Conservation (phyloP, 2,797 vertebrate genomes). For the Siniperca undulata region DNA sequence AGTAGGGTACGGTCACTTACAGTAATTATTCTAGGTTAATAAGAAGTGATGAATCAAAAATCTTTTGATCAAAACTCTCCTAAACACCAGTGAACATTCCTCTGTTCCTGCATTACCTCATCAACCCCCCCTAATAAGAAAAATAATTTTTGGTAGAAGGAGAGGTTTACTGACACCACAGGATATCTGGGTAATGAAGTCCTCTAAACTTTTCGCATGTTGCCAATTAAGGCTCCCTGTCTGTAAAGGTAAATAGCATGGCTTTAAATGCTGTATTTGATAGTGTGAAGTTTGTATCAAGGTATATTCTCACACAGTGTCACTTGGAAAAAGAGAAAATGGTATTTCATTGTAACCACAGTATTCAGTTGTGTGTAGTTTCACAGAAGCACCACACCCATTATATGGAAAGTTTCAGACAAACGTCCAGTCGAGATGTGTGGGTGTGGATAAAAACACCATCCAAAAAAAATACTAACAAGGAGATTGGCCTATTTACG, state of each 20-base stretch:
- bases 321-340: constrained; percentile 28
- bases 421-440: constrained; percentile 58
- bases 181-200: constrained; percentile 13
- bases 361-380: constrained; percentile 45
- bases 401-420: constrained; percentile 66
- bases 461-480: constrained; percentile 41
- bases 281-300: background rate
- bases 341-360: constrained; percentile 45
- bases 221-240: background rate
- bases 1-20: too few relatives aligned
- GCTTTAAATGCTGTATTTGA: background rate
- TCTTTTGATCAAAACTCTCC: too few relatives aligned
- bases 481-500: constrained; percentile 32
- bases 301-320: background rate
- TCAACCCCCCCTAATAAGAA: background rate
- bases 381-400: constrained; percentile 67
- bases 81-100: background rate
- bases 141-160: background rate
- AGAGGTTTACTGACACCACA: background rate
- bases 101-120: background rate
- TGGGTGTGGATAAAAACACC: constrained; percentile 52
- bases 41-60: background rate
- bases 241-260: background rate
- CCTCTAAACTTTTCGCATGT: background rate
- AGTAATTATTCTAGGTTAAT: background rate